Evolutionary conservation across 2,797 vertebrate species (phyloP).

Genomic region (Smutsia gigantea): DNA sequence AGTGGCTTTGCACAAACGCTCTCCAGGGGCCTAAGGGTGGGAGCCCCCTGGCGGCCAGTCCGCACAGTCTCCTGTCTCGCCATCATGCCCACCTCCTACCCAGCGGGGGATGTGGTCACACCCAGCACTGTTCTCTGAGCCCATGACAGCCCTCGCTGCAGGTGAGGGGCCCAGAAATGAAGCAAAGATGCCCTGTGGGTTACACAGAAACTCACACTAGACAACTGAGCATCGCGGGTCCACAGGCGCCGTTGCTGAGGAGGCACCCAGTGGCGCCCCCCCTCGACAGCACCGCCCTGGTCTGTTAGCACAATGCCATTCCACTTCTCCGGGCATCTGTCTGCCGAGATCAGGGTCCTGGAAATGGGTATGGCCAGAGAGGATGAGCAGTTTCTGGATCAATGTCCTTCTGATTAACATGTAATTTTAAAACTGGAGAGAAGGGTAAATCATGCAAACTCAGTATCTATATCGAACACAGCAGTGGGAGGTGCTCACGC

Average conservation of each 20-base stretch:
- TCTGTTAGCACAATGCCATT: neutral
- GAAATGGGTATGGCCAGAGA: neutral
- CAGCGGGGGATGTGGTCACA: neutral
- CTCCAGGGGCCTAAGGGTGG: too few relatives aligned
- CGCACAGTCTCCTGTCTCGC: neutral
- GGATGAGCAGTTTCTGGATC: neutral
- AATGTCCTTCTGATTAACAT: neutral
- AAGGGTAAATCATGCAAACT: neutral
- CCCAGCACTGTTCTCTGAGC: neutral
- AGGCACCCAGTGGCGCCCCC: too few relatives aligned
- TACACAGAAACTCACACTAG: neutral
- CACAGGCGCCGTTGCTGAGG: too few relatives aligned
- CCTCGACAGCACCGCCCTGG: too few relatives aligned
- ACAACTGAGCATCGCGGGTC: too few relatives aligned
- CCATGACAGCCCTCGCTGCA: neutral
- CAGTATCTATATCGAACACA: neutral
- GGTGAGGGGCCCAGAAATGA: neutral
- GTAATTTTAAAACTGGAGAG: neutral
- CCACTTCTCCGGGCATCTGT: neutral
- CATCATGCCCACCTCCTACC: neutral
- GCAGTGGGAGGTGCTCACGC: neutral
- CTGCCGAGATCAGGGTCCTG: neutral
- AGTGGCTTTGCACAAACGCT: neutral
- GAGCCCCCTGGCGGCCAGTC: too few relatives aligned
- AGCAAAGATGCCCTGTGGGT: neutral